phyloP scores from a whole-genome alignment of 1,140 invertebrate species.

The Sitophilus oryzae region DNA sequence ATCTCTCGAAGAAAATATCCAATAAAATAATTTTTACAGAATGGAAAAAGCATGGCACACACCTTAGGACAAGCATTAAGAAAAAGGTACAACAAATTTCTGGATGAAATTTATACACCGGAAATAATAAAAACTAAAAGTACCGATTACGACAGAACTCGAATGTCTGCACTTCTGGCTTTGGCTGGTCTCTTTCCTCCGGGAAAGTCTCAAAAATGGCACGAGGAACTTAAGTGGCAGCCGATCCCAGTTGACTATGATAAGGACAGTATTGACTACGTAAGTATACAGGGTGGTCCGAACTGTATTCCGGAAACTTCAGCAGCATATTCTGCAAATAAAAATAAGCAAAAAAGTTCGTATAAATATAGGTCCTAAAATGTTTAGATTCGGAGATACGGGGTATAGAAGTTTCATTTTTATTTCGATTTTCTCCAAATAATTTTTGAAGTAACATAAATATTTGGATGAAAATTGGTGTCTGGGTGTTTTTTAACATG shows the following conservation, averaged over 20 bases:
- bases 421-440: no score
- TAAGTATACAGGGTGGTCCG: no score
- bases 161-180: slow-evolving; percentile 53
- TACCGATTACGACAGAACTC: slow-evolving; percentile 52
- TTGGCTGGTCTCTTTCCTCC: slow-evolving; percentile 49
- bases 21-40: slow-evolving; percentile 19
- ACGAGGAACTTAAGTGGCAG: slow-evolving; percentile 47
- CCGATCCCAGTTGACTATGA: slow-evolving; percentile 51
- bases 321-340: no score
- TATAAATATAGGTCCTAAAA: no score
- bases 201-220: slow-evolving; percentile 43
- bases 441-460: no score
- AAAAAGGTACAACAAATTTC: slow-evolving; percentile 54
- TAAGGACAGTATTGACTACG: slow-evolving; percentile 45
- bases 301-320: no score
- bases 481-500: no score
- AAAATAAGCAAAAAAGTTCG: no score
- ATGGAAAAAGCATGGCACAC: slow-evolving; percentile 50
- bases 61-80: slow-evolving; percentile 57
- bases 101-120: slow-evolving; percentile 55
- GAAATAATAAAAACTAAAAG: slow-evolving; percentile 37
- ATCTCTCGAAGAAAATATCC: neutral
- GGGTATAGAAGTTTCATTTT: no score
- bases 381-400: no score
- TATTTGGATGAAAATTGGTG: no score